These are phyloP conservation scores for Lathronympha strigana DNA, from an alignment of 2,888 invertebrate species.

Conservation along the genomic window DNA sequence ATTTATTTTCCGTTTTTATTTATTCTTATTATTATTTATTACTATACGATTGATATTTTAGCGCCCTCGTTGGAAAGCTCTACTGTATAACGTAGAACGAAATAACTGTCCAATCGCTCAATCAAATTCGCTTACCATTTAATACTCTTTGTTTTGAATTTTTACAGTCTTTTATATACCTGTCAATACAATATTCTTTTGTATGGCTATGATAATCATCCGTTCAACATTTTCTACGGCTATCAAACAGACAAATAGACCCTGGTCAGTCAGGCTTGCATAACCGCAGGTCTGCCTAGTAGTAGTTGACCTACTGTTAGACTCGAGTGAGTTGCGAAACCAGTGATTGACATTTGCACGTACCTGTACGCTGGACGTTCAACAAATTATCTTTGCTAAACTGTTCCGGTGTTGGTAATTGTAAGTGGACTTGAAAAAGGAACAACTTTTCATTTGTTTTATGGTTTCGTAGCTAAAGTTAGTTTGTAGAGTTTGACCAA, in stretches of 20 bases:
- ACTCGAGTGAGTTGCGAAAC: conserved; percentile 21
- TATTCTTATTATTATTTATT: no score
- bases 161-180: not conserved
- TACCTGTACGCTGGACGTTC: conserved; percentile 6
- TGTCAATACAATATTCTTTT: not conserved
- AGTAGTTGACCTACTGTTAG: conserved; percentile 51
- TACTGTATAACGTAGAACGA: not conserved
- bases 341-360: conserved; percentile 37
- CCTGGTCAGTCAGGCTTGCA: conserved; percentile 38
- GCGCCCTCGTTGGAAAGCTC: not conserved
- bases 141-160: conserved; percentile 2
- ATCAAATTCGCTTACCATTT: not conserved
- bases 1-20: no score
- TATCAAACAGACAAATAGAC: conserved; percentile 4
- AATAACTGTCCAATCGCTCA: not conserved
- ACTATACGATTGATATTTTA: no score
- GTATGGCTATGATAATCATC: conserved; percentile 1
- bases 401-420: conserved; percentile 20
- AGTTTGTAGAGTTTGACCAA: no score
- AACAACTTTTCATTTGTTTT: no score
- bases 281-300: conserved; percentile 47
- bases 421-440: no score
- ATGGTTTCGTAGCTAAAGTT: no score
- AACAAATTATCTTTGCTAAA: conserved; percentile 26
- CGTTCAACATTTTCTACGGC: conserved; percentile 11